These are phyloP conservation scores for Clarias fuscus DNA, from an alignment of 2,797 vertebrate genomes.

Conservation along the genomic window DNA sequence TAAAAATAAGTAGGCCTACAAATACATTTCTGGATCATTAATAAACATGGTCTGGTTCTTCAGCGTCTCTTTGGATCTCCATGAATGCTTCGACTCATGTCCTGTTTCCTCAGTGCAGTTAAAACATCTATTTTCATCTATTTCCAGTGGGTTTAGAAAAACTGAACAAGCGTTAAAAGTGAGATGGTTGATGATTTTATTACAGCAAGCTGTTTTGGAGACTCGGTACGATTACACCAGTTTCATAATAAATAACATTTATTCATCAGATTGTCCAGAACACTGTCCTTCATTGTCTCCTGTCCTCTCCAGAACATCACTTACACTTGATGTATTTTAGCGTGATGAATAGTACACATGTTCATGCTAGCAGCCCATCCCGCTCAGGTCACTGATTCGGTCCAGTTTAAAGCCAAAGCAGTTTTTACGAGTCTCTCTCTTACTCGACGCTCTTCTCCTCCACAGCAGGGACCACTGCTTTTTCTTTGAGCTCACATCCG, in stretches of 20 bases:
- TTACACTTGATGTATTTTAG: neutral
- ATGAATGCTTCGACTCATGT: neutral
- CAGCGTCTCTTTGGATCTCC: neutral
- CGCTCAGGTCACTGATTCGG: constrained; percentile 79
- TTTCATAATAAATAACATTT: neutral
- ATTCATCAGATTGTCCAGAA: neutral
- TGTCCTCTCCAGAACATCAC: neutral
- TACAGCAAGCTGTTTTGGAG: neutral
- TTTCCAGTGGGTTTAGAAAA: neutral
- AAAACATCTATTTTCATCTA: neutral
- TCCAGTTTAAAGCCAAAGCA: constrained; percentile 83
- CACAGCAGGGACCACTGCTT: constrained; percentile 10
- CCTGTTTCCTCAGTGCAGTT: neutral
- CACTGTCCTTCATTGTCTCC: neutral
- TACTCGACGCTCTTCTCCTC: constrained; percentile 21
- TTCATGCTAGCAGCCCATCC: constrained; percentile 76
- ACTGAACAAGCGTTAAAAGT: neutral
- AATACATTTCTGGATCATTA: too few species aligned
- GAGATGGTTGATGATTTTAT: too few species aligned
- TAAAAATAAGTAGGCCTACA: neutral
- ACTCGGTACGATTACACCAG: neutral
- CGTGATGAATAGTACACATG: neutral
- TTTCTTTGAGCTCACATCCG: neutral
- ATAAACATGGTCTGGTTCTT: neutral
- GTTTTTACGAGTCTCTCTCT: constrained; percentile 62